A percentile compares a stretch with the other conserved stretches of the same genome.
These are phyloP conservation scores for Limanda limanda DNA, from an alignment of 2,113 vertebrate species.

Conservation along the genomic window DNA sequence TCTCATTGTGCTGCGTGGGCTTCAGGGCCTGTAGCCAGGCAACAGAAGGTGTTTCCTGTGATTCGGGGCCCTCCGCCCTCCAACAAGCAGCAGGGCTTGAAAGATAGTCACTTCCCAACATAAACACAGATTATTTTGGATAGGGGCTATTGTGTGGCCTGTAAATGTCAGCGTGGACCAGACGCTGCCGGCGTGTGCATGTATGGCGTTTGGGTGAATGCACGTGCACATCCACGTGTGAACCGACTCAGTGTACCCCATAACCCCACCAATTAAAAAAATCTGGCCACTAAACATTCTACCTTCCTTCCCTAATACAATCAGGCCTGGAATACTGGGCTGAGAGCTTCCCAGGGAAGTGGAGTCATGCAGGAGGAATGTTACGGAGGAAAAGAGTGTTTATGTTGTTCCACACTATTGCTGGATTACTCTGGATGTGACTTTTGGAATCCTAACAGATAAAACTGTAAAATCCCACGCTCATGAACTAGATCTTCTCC, in stretches of 20 bases:
- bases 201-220: conserved; percentile 6
- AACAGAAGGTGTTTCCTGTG: conserved; percentile 84
- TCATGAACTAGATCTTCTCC: background rate
- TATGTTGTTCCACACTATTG: conserved; percentile 19
- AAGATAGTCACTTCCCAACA: conserved; percentile 78
- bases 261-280: conserved; percentile 23
- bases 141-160: conserved; percentile 67
- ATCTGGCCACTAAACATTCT: conserved; percentile 8
- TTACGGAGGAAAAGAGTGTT: conserved; percentile 46
- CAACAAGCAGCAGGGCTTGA: conserved; percentile 70
- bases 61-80: conserved; percentile 69
- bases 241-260: background rate
- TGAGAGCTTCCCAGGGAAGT: conserved; percentile 38
- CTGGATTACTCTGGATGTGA: conserved; percentile 4
- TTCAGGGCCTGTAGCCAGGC: conserved; percentile 48
- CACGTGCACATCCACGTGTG: conserved; percentile 9
- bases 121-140: conserved; percentile 78
- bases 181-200: conserved; percentile 12
- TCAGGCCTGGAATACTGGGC: conserved; percentile 26
- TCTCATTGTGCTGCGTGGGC: conserved; percentile 75
- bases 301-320: conserved; percentile 41
- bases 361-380: conserved; percentile 63
- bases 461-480: background rate
- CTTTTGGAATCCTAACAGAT: conserved; percentile 15
- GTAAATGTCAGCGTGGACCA: conserved; percentile 72